Percentiles rank a stretch among this genome's conserved stretches.
phyloP scores from a whole-genome alignment of 1,140 invertebrate genomes.

The Drosophila parvula region DNA sequence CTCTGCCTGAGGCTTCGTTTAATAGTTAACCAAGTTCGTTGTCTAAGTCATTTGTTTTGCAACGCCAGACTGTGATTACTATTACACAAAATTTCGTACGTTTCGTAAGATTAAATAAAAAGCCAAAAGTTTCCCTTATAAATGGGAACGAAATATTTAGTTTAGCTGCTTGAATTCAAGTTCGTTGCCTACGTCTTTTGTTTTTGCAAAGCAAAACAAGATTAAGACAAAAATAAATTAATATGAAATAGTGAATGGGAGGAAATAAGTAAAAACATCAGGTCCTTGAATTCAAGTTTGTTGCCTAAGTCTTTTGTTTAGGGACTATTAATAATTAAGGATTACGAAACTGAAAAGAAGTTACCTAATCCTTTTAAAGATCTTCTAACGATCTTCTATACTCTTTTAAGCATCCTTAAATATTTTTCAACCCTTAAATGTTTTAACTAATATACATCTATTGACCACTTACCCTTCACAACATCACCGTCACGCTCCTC shows the following conservation, averaged over 20 bases:
- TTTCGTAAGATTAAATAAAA: neutral
- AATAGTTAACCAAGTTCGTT: conserved; percentile 54
- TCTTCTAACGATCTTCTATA: too few relatives aligned
- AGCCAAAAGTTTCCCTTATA: fast-evolving
- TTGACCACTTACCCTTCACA: conserved; percentile 84
- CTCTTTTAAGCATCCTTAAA: too few relatives aligned
- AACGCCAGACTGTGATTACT: neutral
- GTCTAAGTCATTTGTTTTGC: conserved; percentile 67
- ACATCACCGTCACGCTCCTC: conserved; percentile 87
- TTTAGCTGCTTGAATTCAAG: neutral
- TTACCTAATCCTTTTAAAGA: too few relatives aligned
- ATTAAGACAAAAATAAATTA: neutral
- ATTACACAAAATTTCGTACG: fast-evolving
- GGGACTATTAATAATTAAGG: neutral
- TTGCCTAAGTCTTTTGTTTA: conserved; percentile 63
- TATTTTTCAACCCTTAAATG: neutral
- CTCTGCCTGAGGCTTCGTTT: too few relatives aligned
- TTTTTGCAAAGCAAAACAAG: neutral
- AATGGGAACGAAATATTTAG: fast-evolving
- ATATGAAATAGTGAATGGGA: neutral
- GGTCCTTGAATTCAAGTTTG: conserved; percentile 28
- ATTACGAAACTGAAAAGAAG: too few relatives aligned
- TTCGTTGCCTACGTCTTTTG: conserved; percentile 44
- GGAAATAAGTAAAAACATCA: neutral
- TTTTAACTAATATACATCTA: neutral